phyloP scores from a whole-genome alignment of 64 coral and sea anemone genomes.

The Cladopsammia gracilis region DNA sequence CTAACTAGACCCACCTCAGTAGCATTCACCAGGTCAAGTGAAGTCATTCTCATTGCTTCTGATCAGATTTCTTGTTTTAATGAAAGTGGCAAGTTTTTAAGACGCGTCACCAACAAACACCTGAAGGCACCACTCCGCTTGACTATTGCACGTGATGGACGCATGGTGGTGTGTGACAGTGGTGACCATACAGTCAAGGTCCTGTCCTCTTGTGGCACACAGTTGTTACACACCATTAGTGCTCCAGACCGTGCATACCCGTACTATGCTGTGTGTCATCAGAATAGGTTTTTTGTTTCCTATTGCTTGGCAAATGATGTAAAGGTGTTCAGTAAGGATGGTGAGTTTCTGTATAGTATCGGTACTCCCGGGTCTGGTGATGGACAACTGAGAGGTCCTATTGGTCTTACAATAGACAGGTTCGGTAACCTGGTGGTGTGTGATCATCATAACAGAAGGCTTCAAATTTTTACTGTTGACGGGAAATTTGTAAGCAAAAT shows the following conservation, averaged over 20 bases:
- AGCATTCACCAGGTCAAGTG: neutral
- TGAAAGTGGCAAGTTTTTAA: neutral
- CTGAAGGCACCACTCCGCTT: neutral
- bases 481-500: too few relatives aligned
- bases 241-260: neutral
- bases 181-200: neutral
- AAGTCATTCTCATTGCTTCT: neutral
- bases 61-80: neutral
- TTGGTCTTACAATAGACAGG: too few relatives aligned
- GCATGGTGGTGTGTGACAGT: too few relatives aligned
- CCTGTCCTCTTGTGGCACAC: neutral
- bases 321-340: neutral
- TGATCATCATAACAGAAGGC: neutral
- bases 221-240: neutral
- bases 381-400: too few relatives aligned
- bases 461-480: conserved; percentile 42
- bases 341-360: too few relatives aligned
- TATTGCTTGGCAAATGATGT: conserved; percentile 6
- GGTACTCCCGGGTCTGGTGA: too few relatives aligned
- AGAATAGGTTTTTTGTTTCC: neutral
- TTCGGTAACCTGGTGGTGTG: too few relatives aligned
- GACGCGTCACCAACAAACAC: neutral
- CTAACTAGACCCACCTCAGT: neutral
- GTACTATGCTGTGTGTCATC: neutral
- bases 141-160: neutral